Conservation (phyloP, 2,797 vertebrate species). For the Pipistrellus pipistrellus region DNA sequence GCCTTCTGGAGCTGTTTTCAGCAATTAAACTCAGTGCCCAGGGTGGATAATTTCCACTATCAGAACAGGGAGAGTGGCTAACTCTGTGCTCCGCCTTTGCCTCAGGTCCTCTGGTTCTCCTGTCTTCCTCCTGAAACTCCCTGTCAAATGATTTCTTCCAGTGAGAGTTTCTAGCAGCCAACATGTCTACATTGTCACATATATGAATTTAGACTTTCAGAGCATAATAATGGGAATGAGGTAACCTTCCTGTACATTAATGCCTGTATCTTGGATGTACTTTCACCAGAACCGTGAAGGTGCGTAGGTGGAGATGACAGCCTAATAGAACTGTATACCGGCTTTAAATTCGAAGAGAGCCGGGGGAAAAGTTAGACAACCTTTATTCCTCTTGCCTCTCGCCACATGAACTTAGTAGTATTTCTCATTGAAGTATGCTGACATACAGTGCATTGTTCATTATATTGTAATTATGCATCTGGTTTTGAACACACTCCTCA, state of each 20-base stretch:
- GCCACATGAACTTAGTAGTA: constrained; percentile 47
- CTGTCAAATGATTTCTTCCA: constrained; percentile 31
- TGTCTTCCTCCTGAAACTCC: constrained; percentile 55
- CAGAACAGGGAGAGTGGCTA: constrained; percentile 13
- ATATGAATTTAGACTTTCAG: constrained; percentile 71
- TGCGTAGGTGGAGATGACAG: constrained; percentile 79
- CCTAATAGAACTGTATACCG: constrained; percentile 63
- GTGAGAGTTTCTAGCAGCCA: constrained; percentile 16
- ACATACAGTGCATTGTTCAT: background rate
- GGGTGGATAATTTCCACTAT: constrained; percentile 68
- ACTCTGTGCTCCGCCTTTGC: constrained; percentile 30
- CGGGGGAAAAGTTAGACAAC: constrained; percentile 52
- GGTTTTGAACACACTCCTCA: background rate
- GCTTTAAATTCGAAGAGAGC: constrained; percentile 64
- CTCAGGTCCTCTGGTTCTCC: constrained; percentile 31
- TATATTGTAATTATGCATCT: background rate
- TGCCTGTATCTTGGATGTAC: constrained; percentile 67
- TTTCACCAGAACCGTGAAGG: constrained; percentile 67
- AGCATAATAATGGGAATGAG: constrained; percentile 76
- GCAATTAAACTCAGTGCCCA: constrained; percentile 75
- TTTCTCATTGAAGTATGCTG: background rate
- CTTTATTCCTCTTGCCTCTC: background rate
- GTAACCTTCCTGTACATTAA: constrained; percentile 79
- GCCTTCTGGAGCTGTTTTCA: constrained; percentile 73
- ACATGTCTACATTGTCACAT: constrained; percentile 32